These are phyloP conservation scores for Hippopotamyrus pictus DNA, from an alignment of 2,797 vertebrate species.

Conservation along the genomic window DNA sequence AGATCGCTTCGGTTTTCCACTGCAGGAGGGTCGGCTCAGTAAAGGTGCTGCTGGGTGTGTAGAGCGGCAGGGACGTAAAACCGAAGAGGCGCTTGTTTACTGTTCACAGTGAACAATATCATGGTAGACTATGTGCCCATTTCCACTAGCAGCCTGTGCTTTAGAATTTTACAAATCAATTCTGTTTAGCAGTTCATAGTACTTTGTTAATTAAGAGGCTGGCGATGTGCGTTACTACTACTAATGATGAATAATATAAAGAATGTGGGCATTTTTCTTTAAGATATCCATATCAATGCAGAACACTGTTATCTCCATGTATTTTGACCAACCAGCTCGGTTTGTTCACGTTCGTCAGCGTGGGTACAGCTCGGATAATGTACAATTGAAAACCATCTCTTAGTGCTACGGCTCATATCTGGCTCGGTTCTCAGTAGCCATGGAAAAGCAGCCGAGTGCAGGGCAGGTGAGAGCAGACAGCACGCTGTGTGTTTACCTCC, in stretches of 20 bases:
- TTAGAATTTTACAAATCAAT: neutral
- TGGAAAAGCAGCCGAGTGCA: neutral
- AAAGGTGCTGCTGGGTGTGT: neutral
- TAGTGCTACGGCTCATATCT: neutral
- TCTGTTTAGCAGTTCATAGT: neutral
- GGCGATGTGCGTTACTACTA: neutral
- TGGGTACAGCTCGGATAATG: neutral
- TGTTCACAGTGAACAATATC: neutral
- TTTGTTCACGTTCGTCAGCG: neutral
- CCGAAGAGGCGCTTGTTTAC: neutral
- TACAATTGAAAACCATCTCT: neutral
- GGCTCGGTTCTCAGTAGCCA: neutral
- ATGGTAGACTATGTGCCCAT: neutral
- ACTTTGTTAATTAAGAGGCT: neutral
- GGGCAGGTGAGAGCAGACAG: neutral
- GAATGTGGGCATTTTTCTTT: neutral
- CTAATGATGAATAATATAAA: neutral
- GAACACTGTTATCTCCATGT: neutral
- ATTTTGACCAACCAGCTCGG: neutral
- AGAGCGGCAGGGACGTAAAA: neutral
- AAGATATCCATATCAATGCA: neutral
- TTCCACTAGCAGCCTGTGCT: neutral
- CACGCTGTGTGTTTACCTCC: slow-evolving; percentile 56
- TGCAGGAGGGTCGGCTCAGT: neutral
- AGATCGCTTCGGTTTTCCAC: neutral